Evolutionary conservation across 2,888 invertebrate species (phyloP).

Genomic region (Branchellion lobata): DNA sequence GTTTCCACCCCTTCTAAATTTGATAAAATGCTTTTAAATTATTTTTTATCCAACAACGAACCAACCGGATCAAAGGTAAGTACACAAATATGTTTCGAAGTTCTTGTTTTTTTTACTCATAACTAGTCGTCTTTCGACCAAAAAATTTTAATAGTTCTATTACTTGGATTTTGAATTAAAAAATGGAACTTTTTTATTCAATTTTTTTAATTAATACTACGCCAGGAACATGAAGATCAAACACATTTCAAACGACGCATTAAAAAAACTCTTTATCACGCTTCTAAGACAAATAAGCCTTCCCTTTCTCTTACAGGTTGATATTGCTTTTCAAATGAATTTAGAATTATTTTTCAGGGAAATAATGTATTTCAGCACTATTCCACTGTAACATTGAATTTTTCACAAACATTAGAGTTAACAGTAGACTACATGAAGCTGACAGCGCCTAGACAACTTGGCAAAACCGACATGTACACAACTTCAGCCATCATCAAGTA

Average conservation of each 20-base stretch:
- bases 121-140: too few relatives aligned
- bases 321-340: neutral
- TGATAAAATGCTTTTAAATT: neutral
- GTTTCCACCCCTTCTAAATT: too few relatives aligned
- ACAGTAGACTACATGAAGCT: slow-evolving; percentile 82
- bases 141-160: too few relatives aligned
- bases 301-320: neutral
- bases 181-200: too few relatives aligned
- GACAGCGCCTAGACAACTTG: slow-evolving; percentile 60
- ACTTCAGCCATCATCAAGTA: slow-evolving; percentile 59
- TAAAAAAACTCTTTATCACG: slow-evolving; percentile 84
- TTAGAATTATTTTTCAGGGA: neutral
- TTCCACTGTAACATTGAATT: too few relatives aligned
- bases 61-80: neutral
- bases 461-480: slow-evolving; percentile 58
- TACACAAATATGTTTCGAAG: too few relatives aligned
- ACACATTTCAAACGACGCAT: slow-evolving; percentile 78
- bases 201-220: too few relatives aligned
- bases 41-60: slow-evolving; percentile 2
- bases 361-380: neutral
- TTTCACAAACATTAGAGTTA: slow-evolving; percentile 59
- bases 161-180: too few relatives aligned
- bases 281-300: neutral
- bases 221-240: slow-evolving; percentile 65
- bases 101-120: too few relatives aligned